Evolutionary conservation across 2,797 vertebrate species (phyloP), one percentile per base, ranked within the genome.

Genomic region (Carduelis carduelis): DNA sequence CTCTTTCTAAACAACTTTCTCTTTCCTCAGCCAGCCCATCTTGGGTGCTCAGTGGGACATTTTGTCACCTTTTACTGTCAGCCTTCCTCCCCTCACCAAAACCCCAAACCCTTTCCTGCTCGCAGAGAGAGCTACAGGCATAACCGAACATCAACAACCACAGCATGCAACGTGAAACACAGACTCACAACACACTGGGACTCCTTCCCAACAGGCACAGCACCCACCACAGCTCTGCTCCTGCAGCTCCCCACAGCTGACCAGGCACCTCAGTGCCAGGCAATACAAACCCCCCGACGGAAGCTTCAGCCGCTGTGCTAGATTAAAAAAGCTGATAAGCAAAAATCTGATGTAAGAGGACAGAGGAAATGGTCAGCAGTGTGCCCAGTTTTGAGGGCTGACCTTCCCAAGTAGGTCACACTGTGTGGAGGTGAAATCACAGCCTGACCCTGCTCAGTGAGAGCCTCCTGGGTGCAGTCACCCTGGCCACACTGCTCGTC

Each of bases 91-190:
- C 83, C 69, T 43, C 72, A 90, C 37, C 80, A 56, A 91, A 95
- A 92, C 90, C 85, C 90, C 93, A 94, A 95, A 75, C 91, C 90
- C 85, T 74, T 93, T 95, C 93, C 94, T 87, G 91, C 91, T 56
- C 11, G 79, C 82, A 88, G 84, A 64, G 24, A 52, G 77, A 94
- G 81, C 91, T 65, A 92, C 77, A 81, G 66, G 85, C 85, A 66
- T 43, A 72, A 68, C 56, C 1, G 0, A 71, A 34, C 0, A 2
- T 63, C 87, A 86, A 86, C 59, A 65, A 64, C 89, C 85, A 41
- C 85, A 86, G 59, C 39, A 4, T 21, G 71, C 47, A 39, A 70
- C 0, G 6, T 77, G 81, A 85, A 64, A 90, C 92, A 64, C 24
- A 0, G 56, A 39, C 39, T 50, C 46, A n/a, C 37, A 78, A 68